phyloP scores from a whole-genome alignment of 2,113 vertebrate species.

The Rhadina sibilatrix region DNA sequence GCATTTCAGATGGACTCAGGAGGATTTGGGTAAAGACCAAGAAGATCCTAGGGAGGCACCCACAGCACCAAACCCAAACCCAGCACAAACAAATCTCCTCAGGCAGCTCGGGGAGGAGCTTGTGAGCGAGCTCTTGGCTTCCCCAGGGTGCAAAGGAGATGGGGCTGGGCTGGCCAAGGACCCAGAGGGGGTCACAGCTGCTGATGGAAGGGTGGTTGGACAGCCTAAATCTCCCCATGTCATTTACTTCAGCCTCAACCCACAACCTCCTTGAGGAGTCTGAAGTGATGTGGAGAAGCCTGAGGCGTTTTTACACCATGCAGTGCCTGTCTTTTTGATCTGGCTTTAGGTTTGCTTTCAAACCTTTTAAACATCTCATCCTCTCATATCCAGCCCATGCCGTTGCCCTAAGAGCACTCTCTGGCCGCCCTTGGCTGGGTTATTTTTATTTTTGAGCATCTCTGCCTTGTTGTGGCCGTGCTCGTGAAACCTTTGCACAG shows the following conservation, averaged over 20 bases:
- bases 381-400: background rate
- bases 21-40: background rate
- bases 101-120: background rate
- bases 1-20: background rate
- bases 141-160: background rate
- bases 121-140: background rate
- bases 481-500: background rate
- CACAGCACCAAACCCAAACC: background rate
- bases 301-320: background rate
- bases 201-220: background rate
- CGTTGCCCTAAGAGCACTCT: background rate
- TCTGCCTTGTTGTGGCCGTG: background rate
- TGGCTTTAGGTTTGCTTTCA: slow-evolving; percentile 16
- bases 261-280: background rate
- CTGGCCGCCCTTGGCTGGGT: background rate
- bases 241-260: background rate
- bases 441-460: background rate
- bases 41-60: accelerated
- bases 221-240: background rate
- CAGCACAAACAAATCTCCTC: background rate
- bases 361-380: slow-evolving; percentile 3
- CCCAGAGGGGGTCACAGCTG: background rate
- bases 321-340: background rate
- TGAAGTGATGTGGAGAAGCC: background rate
- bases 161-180: background rate